phyloP scores from a whole-genome alignment of 1,140 invertebrate genomes.

The Meloidogyne chitwoodi region DNA sequence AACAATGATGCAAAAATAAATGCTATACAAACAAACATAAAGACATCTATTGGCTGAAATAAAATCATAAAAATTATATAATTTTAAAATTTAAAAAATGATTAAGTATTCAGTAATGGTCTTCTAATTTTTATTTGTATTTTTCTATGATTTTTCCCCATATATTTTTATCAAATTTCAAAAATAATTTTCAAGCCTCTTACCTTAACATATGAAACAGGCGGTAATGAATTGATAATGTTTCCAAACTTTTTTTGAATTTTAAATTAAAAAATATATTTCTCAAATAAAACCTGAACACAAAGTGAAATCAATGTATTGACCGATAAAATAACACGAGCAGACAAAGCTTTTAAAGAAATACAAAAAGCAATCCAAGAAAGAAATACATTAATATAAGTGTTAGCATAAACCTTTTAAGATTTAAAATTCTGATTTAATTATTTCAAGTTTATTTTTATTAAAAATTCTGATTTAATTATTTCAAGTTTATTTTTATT shows the following conservation, averaged over 20 bases:
- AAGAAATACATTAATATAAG: conserved; percentile 55
- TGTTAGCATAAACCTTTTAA: conserved; percentile 49
- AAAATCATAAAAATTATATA: too few species aligned
- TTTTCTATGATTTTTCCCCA: too few species aligned
- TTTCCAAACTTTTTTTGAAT: conserved; percentile 48
- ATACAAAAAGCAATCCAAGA: conserved; percentile 59
- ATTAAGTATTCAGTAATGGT: too few species aligned
- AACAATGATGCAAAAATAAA: conserved; percentile 58
- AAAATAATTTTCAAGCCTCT: not conserved
- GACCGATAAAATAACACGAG: conserved; percentile 55
- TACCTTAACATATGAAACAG: conserved; percentile 58
- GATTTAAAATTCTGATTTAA: not conserved
- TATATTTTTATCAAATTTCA: too few species aligned
- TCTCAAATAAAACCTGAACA: conserved; percentile 42
- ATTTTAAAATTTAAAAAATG: too few species aligned
- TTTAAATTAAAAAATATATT: not conserved
- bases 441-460: too few species aligned
- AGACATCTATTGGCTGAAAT: conserved; percentile 54
- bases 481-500: too few species aligned
- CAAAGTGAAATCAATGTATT: conserved; percentile 60
- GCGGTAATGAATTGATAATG: conserved; percentile 56
- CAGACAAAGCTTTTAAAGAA: conserved; percentile 55
- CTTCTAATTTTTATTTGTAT: too few species aligned
- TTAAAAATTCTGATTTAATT: too few species aligned
- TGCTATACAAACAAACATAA: conserved; percentile 58